A percentile compares a stretch with the other conserved stretches of the same genome.
These are phyloP conservation scores for Erebia epiphron DNA, from an alignment of 2,888 invertebrate genomes.

Conservation along the genomic window DNA sequence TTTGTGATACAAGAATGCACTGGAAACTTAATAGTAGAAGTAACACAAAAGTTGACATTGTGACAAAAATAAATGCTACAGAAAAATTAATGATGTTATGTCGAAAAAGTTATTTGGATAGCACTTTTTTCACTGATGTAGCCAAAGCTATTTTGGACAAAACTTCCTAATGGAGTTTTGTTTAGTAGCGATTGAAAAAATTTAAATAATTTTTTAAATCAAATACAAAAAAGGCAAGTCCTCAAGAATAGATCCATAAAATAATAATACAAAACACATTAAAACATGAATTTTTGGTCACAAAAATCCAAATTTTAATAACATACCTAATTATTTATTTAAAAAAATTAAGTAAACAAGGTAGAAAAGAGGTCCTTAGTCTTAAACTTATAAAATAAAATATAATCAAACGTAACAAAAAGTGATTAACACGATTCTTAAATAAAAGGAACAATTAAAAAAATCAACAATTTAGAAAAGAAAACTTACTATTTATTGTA, in stretches of 20 bases:
- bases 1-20: neutral
- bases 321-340: neutral
- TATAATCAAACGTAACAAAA: slow-evolving; percentile 12
- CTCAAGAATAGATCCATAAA: neutral
- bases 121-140: too few relatives aligned
- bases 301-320: slow-evolving; percentile 1
- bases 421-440: neutral
- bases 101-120: too few relatives aligned
- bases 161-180: too few relatives aligned
- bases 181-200: too few relatives aligned
- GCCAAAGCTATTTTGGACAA: too few relatives aligned
- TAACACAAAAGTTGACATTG: too few relatives aligned
- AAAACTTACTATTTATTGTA: too few relatives aligned
- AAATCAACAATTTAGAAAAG: neutral
- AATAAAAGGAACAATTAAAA: neutral
- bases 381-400: neutral
- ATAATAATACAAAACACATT: neutral
- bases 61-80: neutral
- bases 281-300: slow-evolving; percentile 2
- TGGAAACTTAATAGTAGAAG: too few relatives aligned
- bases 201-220: neutral
- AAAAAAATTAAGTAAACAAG: neutral
- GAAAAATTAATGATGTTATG: too few relatives aligned
- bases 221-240: neutral
- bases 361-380: neutral